Percentiles rank a stretch among this genome's conserved stretches.
These are phyloP conservation scores for Nomada hirtipes DNA, from an alignment of 2,888 invertebrate genomes.

Conservation along the genomic window DNA sequence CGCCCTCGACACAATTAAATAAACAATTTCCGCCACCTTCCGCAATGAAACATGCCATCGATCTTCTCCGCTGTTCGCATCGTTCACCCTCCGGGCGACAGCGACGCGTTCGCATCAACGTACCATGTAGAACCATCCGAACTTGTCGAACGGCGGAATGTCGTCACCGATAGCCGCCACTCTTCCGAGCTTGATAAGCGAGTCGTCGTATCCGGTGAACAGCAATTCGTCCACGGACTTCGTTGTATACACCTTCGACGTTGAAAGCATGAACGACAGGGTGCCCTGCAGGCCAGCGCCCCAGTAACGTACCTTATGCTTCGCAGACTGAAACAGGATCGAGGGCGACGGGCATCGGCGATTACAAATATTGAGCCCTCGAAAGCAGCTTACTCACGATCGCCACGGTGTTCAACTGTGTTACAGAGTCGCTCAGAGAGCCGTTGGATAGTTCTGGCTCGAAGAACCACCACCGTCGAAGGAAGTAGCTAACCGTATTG, in stretches of 20 bases:
- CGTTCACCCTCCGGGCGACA: neutral
- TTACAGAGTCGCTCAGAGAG: slow-evolving; percentile 89
- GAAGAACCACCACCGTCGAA: slow-evolving; percentile 89
- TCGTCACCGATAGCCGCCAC: slow-evolving; percentile 85
- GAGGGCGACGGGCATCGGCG: neutral
- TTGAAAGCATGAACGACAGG: slow-evolving; percentile 87
- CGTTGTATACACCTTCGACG: slow-evolving; percentile 86
- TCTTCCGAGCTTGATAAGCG: slow-evolving; percentile 88
- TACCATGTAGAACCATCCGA: slow-evolving; percentile 94
- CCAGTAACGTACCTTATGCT: slow-evolving; percentile 87
- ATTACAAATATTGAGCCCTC: too few relatives aligned
- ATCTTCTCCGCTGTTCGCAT: neutral
- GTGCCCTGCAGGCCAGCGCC: slow-evolving; percentile 86
- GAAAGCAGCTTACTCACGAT: slow-evolving; percentile 86
- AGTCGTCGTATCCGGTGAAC: slow-evolving; percentile 93
- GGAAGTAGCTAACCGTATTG: slow-evolving; percentile 90
- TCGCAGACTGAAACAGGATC: slow-evolving; percentile 84
- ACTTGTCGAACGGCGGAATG: slow-evolving; percentile 89
- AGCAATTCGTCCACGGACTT: slow-evolving; percentile 89
- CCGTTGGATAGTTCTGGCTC: slow-evolving; percentile 89
- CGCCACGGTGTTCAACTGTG: slow-evolving; percentile 91
- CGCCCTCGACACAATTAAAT: slow-evolving; percentile 57
- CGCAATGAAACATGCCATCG: neutral
- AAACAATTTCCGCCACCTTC: slow-evolving; percentile 42
- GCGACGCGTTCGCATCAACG: neutral